A percentile compares a stretch with the other conserved stretches of the same genome.
Evolutionary conservation across 2,113 vertebrate genomes (phyloP).

Genomic region (Indicator maculatus): DNA sequence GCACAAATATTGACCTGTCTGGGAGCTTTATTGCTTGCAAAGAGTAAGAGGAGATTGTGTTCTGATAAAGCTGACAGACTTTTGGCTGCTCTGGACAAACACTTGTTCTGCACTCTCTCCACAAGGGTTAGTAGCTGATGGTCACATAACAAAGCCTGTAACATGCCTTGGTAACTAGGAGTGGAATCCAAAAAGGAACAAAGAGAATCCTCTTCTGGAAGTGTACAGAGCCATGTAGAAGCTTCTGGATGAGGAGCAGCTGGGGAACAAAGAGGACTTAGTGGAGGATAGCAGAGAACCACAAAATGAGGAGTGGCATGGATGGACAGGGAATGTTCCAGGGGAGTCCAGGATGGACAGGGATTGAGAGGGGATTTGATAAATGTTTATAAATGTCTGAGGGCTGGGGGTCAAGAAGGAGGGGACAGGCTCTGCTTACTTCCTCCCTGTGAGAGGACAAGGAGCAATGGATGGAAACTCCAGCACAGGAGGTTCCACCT

Average conservation of each 20-base stretch:
- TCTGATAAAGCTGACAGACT: not conserved
- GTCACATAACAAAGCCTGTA: not conserved
- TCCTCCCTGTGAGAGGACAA: no score
- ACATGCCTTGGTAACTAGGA: not conserved
- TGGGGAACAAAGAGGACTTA: not conserved
- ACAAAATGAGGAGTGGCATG: not conserved
- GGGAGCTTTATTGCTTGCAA: not conserved
- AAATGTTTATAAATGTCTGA: no score
- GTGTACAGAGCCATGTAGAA: not conserved
- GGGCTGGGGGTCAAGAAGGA: no score
- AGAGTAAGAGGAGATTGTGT: not conserved
- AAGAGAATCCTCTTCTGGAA: not conserved
- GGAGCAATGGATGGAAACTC: no score
- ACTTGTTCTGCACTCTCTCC: fast-evolving
- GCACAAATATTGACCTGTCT: not conserved
- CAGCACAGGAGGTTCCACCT: no score
- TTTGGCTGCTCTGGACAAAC: not conserved
- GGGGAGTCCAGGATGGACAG: no score
- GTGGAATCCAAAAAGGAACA: not conserved
- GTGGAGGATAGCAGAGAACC: not conserved
- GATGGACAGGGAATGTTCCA: not conserved
- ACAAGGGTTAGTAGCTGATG: not conserved
- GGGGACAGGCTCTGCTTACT: no score
- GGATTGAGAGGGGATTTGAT: no score
- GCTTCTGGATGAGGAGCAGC: not conserved